A percentile compares a stretch with the other conserved stretches of the same genome.
phyloP scores from a whole-genome alignment of 1,140 invertebrate genomes.

The Leptopilina clavipes region DNA sequence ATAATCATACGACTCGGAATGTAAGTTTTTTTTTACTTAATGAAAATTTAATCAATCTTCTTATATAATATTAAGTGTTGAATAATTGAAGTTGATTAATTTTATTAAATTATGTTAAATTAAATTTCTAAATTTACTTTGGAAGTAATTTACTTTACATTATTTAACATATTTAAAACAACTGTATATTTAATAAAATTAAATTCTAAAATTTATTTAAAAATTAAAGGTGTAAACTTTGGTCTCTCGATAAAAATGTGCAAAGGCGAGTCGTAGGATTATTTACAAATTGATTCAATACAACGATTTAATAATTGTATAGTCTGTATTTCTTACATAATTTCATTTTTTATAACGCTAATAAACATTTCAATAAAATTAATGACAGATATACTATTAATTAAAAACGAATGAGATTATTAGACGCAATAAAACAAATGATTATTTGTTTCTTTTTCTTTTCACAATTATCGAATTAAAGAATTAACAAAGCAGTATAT shows the following conservation, averaged over 20 bases:
- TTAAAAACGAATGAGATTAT: conserved; percentile 19
- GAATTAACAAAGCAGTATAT: not conserved
- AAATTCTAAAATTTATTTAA: not conserved
- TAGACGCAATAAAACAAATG: conserved; percentile 3
- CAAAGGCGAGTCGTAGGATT: conserved; percentile 7
- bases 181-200: no score
- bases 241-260: conserved; percentile 14
- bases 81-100: no score
- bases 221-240: conserved; percentile 24
- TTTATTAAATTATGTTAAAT: no score
- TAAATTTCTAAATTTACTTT: no score
- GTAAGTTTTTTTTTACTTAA: no score
- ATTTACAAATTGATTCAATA: conserved; percentile 43
- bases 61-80: no score
- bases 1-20: not conserved
- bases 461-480: conserved; percentile 16
- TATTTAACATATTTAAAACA: no score
- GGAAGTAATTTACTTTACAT: no score
- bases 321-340: conserved; percentile 26
- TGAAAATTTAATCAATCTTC: no score
- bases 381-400: conserved; percentile 46
- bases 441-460: not conserved
- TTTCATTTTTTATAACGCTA: conserved; percentile 46
- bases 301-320: conserved; percentile 40
- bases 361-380: conserved; percentile 64